Base-by-base conservation (phyloP, 2,888 invertebrate species). In the Blera fallax region DNA sequence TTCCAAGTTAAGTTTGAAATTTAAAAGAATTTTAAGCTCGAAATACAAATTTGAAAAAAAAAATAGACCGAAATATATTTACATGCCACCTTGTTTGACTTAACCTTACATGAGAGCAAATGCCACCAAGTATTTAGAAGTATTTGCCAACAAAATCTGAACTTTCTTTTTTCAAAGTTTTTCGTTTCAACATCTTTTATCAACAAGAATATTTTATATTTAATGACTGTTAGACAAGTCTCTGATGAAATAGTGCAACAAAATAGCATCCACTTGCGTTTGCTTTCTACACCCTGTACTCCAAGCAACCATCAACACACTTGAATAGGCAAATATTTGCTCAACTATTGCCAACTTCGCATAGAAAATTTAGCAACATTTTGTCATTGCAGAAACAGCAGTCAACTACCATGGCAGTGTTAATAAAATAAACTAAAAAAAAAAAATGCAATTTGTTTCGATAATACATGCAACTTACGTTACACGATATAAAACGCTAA, bases 311-410 rank as follows among this genome's bases (percentile, higher is more conserved):
- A 74, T 65, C 45, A 40, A 69, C 52, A 37, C 62, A 65, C 54
- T 48, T 56, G 73, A 64, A 83, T 54, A 21, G 67, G 60, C 43
- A 65, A 67, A 83, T 73, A 62, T 56, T 56, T 67, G 62, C 72
- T 62, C 54, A 56, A 40, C 73, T 73, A 67, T 69, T 60, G 45
- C 50, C 27, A 37, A 29, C 27, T 48, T 69, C 29, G 67, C 48
- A 40, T 43, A 29, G 43, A 11, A 60, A 74, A 74, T 60, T 80
- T 58, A 65, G 45, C 74, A 74, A 67, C 67, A 40, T 27, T 58
- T 73, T 73, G 62, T 40, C 74, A 74, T 74, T 69, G 74, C 67
- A 81, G 80, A 21, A 73, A 60, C 52, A 40, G 10, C 11, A n/a
- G n/a, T n/a, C n/a, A n/a, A n/a, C n/a, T n/a, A n/a, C n/a, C n/a